Base-by-base conservation (phyloP, 2,113 vertebrate species). In the Microtus oregoni region DNA sequence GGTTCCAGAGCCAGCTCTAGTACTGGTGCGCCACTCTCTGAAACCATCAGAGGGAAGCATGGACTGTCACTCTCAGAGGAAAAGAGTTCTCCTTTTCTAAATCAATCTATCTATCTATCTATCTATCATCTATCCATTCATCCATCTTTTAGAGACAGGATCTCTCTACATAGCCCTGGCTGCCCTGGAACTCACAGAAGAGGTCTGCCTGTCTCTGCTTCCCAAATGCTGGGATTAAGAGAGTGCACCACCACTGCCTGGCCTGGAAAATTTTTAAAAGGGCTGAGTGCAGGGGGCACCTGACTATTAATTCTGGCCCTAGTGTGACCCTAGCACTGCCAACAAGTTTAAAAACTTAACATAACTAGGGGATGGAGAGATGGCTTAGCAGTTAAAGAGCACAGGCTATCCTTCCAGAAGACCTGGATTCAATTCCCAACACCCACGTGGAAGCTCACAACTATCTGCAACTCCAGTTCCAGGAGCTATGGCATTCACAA, bases 41-140 rank as follows among this genome's bases (percentile, higher is more conserved):
- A 86, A 86, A 89, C 35, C 67, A 92, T 86, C 50, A 70, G 86
- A 94, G 44, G 72, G 83, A 86, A 90, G 63, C 47, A 91, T 26
- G 9, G 7, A 83, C 26, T 61, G 68, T 32, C 12, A 47, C 50
- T 93, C 94, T 90, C 79, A 92, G 41, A 91, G 41, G 91, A 52
- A 82, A 52, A 82, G 32, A 9, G 13, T 52, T 63, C 24, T 68
- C 30, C 68, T 86, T 47, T 68, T 22, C 44, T 77, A 68, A 68
- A 68, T 38, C 55, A 5, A 58, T 55, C 52, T 4, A 55, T 55
- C 52, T 55, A 17, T 58, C 55, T 58, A 19, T 19, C 55, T 58
- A 19, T 19, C 52, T 55, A 17, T 15, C 52, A 58, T 55, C 55
- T 4, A 17, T 58, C 19, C 55, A 58, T 20, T 0, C 55, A 58